Conservation (phyloP, 2,113 vertebrate species). For the Panurus biarmicus region DNA sequence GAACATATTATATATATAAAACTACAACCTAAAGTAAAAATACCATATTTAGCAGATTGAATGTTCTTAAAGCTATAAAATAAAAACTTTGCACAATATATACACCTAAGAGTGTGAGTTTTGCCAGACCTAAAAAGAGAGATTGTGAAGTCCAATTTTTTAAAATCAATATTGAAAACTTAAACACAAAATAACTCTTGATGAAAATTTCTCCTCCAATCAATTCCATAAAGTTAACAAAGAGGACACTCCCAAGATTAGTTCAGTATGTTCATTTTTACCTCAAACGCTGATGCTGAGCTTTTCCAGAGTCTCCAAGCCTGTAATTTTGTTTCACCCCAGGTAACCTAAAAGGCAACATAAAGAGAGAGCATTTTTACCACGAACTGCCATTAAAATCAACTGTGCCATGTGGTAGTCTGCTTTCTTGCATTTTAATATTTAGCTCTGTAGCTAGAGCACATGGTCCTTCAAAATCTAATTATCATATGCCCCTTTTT, state of each 20-base stretch:
- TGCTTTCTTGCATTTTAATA: conserved; percentile 52
- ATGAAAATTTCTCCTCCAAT: conserved; percentile 22
- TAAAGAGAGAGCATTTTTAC: conserved; percentile 69
- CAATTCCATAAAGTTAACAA: conserved; percentile 16
- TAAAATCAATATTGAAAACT: background rate
- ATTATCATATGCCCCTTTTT: background rate
- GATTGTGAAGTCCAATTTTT: background rate
- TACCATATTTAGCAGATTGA: background rate
- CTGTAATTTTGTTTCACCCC: conserved; percentile 74
- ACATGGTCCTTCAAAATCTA: conserved; percentile 35
- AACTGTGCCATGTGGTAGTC: conserved; percentile 41
- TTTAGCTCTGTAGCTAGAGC: conserved; percentile 34
- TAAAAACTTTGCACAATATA: background rate
- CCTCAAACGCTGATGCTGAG: conserved; percentile 72
- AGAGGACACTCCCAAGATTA: conserved; percentile 35
- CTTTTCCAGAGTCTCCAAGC: conserved; percentile 72
- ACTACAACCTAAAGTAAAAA: background rate
- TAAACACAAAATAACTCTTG: conserved; percentile 26
- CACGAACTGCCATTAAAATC: conserved; percentile 57
- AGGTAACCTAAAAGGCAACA: conserved; percentile 72
- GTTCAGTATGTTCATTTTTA: conserved; percentile 62
- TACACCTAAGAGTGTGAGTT: background rate
- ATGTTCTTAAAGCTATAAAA: background rate
- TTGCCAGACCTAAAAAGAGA: background rate
- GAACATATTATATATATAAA: background rate